Conservation (phyloP, 2,888 invertebrate genomes). For the Nephrotoma appendiculata region DNA sequence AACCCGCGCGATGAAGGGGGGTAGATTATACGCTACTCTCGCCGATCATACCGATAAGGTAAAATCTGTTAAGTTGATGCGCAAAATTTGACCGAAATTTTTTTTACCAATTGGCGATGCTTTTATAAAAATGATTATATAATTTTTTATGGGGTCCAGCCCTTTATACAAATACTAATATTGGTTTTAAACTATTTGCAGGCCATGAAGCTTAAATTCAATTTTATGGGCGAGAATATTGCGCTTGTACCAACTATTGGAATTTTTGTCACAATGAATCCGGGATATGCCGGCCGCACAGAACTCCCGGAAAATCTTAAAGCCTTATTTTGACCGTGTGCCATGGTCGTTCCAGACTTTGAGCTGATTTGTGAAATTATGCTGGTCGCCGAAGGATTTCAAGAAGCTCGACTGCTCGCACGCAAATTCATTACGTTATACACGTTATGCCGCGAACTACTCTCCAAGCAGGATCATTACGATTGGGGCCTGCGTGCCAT, state of each 20-base stretch:
- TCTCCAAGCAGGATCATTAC: slow-evolving; percentile 92
- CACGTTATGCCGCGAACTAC: slow-evolving; percentile 72
- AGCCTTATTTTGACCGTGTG: slow-evolving; percentile 71
- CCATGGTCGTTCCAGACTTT: slow-evolving; percentile 93
- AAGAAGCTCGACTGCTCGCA: slow-evolving; percentile 77
- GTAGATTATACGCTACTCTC: background rate
- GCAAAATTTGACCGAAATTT: background rate
- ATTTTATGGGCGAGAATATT: slow-evolving; percentile 74
- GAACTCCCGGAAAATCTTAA: slow-evolving; percentile 74
- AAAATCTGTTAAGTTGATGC: slow-evolving; percentile 8
- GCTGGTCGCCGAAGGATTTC: slow-evolving; percentile 93
- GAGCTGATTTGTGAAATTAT: slow-evolving; percentile 93
- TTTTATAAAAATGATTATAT: background rate
- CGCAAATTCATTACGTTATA: slow-evolving; percentile 90
- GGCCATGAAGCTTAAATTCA: slow-evolving; percentile 60
- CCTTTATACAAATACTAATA: background rate
- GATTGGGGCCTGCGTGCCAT: slow-evolving; percentile 94
- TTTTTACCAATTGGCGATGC: background rate
- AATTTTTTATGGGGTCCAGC: background rate
- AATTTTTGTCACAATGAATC: slow-evolving; percentile 94
- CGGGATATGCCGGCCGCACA: slow-evolving; percentile 85
- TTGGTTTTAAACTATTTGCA: slow-evolving; percentile 7
- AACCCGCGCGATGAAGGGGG: background rate
- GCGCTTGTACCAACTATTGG: slow-evolving; percentile 62
- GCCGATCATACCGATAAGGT: slow-evolving; percentile 1